Evolutionary conservation across 2,797 vertebrate genomes (phyloP).

Genomic region (Poecilia velifera): DNA sequence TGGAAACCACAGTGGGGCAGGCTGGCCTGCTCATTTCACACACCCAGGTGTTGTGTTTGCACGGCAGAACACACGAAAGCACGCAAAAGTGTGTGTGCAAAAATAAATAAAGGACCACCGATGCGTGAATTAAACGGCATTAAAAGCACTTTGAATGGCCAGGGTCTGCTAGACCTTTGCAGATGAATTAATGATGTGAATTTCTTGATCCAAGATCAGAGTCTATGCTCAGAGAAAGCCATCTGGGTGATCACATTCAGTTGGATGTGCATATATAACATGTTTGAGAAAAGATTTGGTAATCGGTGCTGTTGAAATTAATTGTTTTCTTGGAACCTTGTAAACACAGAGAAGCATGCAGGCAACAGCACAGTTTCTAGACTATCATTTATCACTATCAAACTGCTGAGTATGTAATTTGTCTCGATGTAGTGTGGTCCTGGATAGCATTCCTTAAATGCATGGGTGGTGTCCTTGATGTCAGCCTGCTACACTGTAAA

Average conservation of each 20-base stretch:
- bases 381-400: background rate
- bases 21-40: conserved; percentile 28
- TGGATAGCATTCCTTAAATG: conserved; percentile 37
- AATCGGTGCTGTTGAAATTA: background rate
- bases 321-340: background rate
- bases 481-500: conserved; percentile 49
- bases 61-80: conserved; percentile 20
- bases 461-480: conserved; percentile 38
- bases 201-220: conserved; percentile 40
- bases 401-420: background rate
- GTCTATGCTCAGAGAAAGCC: conserved; percentile 24
- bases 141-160: conserved; percentile 35
- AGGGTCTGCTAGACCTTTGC: conserved; percentile 37
- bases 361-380: background rate
- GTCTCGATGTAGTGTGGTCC: conserved; percentile 16
- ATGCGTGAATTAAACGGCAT: conserved; percentile 15
- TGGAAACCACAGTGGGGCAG: conserved; percentile 53
- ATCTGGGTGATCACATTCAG: background rate
- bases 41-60: conserved; percentile 1
- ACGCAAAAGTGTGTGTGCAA: background rate
- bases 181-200: conserved; percentile 50
- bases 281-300: background rate
- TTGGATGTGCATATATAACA: background rate
- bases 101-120: conserved; percentile 21
- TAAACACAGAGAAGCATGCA: background rate